These are phyloP conservation scores for Staurois parvus DNA, from an alignment of 2,797 vertebrate species.

Conservation along the genomic window DNA sequence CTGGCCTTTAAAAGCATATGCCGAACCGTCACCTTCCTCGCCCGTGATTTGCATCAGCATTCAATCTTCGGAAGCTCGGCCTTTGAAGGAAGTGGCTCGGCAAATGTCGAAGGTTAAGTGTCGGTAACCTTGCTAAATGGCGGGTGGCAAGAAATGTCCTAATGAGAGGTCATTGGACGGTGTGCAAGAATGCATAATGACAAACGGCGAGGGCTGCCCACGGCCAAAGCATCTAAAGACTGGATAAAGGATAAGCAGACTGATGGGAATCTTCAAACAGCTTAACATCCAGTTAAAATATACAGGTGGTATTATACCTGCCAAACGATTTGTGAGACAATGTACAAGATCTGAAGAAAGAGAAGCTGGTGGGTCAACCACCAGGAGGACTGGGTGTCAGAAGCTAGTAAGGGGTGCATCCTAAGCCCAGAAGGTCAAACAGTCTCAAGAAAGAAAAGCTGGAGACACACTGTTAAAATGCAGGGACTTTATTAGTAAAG, in stretches of 20 bases:
- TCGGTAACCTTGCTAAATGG: constrained; percentile 44
- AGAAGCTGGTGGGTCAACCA: too few relatives aligned
- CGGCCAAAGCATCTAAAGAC: neutral
- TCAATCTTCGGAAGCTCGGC: neutral
- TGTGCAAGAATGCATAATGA: constrained; percentile 19
- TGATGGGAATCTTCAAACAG: neutral
- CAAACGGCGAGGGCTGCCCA: neutral
- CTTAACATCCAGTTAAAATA: too few relatives aligned
- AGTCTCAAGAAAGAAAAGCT: too few relatives aligned
- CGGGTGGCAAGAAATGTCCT: constrained; percentile 3
- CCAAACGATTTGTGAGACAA: too few relatives aligned
- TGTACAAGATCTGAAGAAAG: too few relatives aligned
- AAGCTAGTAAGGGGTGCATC: too few relatives aligned
- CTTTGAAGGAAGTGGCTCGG: constrained; percentile 34
- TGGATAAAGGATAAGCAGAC: neutral
- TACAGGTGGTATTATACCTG: too few relatives aligned
- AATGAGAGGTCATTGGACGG: constrained; percentile 33
- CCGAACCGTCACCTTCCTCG: constrained; percentile 1
- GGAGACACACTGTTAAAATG: too few relatives aligned
- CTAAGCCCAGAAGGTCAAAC: too few relatives aligned
- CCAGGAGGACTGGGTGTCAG: too few relatives aligned
- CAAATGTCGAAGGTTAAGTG: constrained; percentile 55
- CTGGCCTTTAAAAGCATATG: constrained; percentile 41
- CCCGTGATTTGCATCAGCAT: constrained; percentile 42
- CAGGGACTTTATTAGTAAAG: too few relatives aligned